Percentiles rank a stretch among this genome's conserved stretches.
Conservation (phyloP, 2,888 invertebrate species). For the Drosophila paracracens region DNA sequence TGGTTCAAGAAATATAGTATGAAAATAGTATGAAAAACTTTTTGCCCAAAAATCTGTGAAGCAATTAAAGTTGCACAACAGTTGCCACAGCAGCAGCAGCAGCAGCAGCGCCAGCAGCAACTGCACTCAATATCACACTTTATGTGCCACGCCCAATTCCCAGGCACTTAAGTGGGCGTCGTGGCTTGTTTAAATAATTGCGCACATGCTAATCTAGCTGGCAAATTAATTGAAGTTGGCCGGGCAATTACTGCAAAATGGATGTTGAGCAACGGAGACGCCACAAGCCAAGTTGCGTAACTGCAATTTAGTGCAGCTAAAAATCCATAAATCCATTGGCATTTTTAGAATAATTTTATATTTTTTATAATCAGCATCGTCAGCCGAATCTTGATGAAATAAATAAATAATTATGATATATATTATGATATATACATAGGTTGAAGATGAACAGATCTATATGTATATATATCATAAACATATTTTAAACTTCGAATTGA, state of each 20-base stretch:
- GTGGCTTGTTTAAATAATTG: slow-evolving; percentile 26
- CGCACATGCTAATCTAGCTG: slow-evolving; percentile 6
- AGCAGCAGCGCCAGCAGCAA: slow-evolving; percentile 13
- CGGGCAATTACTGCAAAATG: slow-evolving; percentile 8
- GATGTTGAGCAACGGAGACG: slow-evolving; percentile 1
- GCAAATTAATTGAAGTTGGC: slow-evolving; percentile 1
- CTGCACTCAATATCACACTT: slow-evolving; percentile 27
- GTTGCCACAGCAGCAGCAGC: slow-evolving; percentile 10
- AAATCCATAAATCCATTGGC: neutral
- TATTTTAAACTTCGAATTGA: too few relatives aligned
- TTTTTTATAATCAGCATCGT: too few relatives aligned
- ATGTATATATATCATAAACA: too few relatives aligned
- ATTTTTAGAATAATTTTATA: neutral
- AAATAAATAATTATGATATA: too few relatives aligned
- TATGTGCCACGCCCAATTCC: slow-evolving; percentile 25
- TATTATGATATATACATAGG: too few relatives aligned
- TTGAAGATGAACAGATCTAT: too few relatives aligned
- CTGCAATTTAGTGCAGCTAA: neutral
- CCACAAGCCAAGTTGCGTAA: neutral
- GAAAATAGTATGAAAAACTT: slow-evolving; percentile 75
- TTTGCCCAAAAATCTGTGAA: slow-evolving; percentile 50
- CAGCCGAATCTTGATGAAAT: neutral
- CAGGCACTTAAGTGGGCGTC: slow-evolving; percentile 19
- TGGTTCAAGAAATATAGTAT: slow-evolving; percentile 50
- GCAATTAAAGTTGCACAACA: slow-evolving; percentile 60